Base-by-base conservation (phyloP, 2,888 invertebrate species). In the Trilocha varians region DNA sequence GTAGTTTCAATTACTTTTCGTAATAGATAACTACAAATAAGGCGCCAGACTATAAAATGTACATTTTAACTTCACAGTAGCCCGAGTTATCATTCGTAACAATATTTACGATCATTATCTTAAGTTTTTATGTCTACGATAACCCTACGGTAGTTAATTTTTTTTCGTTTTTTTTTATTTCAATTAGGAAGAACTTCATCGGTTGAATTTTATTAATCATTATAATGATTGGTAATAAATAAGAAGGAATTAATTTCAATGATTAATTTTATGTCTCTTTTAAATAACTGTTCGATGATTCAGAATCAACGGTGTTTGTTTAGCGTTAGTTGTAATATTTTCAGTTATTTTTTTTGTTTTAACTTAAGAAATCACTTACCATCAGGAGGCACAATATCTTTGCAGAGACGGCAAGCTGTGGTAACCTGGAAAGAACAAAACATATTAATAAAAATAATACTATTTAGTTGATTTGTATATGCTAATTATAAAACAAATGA, bases 371-470 rank as follows among this genome's bases (percentile, higher is more conserved):
- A 34, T 32, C 46, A 89, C 92, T 91, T 72, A 93, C 93, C 92
- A 92, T 92, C 91, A 92, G 91, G 91, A 92, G 92, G 92, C 91
- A 92, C 91, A 93, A 91, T 91, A 92, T 92, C 91, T 92, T 92
- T 88, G 91, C 92, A 91, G 92, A 91, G 91, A 93, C 92, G 91
- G 92, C 92, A 91, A 92, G 91, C 91, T 92, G 92, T 92, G 92
- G 92, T 92, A 92, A 92, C 93, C 93, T 93, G 89, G n/a, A 91
- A 91, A 69, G 65, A 59, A 61, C 43, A 46, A 42, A 45, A 33
- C 39, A 47, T 42, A 35, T 35, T 35, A 34, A 13, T 17, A 17
- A 34, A 13, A 18, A 17, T n/a, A n/a, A n/a, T n/a, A n/a, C n/a
- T n/a, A n/a, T n/a, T n/a, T n/a, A n/a, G n/a, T n/a, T n/a, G n/a